Evolutionary conservation across 2,113 vertebrate genomes (phyloP).

Genomic region (Archocentrus centrarchus): DNA sequence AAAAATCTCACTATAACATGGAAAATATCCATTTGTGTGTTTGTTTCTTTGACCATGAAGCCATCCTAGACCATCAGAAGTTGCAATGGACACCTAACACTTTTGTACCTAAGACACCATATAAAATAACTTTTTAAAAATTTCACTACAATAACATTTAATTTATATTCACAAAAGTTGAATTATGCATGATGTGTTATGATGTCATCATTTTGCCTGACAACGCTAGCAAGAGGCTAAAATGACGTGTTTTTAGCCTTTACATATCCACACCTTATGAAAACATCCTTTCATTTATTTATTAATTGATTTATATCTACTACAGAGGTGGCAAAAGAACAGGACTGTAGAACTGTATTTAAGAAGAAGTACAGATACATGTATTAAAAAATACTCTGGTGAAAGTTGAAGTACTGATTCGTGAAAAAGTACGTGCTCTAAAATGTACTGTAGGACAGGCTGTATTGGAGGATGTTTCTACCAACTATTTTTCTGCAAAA

Average conservation of each 20-base stretch:
- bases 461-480: too few species aligned
- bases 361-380: too few species aligned
- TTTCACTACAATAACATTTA: neutral
- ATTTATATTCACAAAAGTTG: accelerated
- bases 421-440: too few species aligned
- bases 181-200: neutral
- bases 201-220: neutral
- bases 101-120: neutral
- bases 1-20: neutral
- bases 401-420: too few species aligned
- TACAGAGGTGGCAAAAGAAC: too few species aligned
- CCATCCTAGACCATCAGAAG: neutral
- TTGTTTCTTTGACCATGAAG: neutral
- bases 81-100: neutral
- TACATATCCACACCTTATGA: neutral
- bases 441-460: too few species aligned
- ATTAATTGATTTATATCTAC: neutral
- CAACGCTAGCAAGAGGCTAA: neutral
- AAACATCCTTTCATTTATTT: neutral
- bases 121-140: neutral
- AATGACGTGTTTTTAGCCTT: accelerated
- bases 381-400: too few species aligned
- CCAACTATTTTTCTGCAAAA: too few species aligned
- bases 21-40: neutral
- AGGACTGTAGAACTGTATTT: too few species aligned